A percentile compares a stretch with the other conserved stretches of the same genome.
These are phyloP conservation scores for Euplexia lucipara DNA, from an alignment of 2,888 invertebrate genomes.

Conservation along the genomic window DNA sequence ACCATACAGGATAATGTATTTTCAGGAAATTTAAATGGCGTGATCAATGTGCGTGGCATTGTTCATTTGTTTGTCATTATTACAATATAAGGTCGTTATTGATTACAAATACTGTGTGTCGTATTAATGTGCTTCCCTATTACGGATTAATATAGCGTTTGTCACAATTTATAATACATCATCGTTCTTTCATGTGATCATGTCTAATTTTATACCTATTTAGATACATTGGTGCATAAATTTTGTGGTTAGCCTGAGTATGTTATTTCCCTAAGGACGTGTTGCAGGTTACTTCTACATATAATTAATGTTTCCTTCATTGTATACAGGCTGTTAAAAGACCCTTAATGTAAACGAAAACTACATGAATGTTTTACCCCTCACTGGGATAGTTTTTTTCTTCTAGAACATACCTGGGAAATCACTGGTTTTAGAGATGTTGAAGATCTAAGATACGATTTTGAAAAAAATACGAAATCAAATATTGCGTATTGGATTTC, in stretches of 20 bases:
- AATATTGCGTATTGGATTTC: too few relatives aligned
- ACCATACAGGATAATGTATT: background rate
- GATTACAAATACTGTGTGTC: slow-evolving; percentile 21
- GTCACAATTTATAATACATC: slow-evolving; percentile 38
- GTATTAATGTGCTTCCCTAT: slow-evolving; percentile 31
- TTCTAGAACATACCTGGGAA: too few relatives aligned
- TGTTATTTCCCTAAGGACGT: slow-evolving; percentile 13
- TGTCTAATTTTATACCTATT: slow-evolving; percentile 36
- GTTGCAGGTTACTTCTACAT: too few relatives aligned
- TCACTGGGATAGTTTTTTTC: too few relatives aligned
- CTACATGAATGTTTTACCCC: too few relatives aligned
- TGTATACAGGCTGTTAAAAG: too few relatives aligned
- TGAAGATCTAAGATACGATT: too few relatives aligned
- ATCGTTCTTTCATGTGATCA: slow-evolving; percentile 44
- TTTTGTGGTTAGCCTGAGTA: slow-evolving; percentile 11
- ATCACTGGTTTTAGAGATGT: too few relatives aligned
- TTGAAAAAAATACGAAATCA: too few relatives aligned
- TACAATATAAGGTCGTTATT: background rate
- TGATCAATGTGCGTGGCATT: background rate
- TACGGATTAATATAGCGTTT: slow-evolving; percentile 35
- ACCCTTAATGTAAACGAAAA: too few relatives aligned
- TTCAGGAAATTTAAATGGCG: background rate
- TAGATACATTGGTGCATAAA: background rate
- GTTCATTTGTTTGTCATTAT: background rate
- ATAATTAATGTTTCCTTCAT: background rate